A percentile compares a stretch with the other conserved stretches of the same genome.
phyloP scores from a whole-genome alignment of 37 sponge, comb jelly and placozoan genomes.

The Corticium candelabrum region DNA sequence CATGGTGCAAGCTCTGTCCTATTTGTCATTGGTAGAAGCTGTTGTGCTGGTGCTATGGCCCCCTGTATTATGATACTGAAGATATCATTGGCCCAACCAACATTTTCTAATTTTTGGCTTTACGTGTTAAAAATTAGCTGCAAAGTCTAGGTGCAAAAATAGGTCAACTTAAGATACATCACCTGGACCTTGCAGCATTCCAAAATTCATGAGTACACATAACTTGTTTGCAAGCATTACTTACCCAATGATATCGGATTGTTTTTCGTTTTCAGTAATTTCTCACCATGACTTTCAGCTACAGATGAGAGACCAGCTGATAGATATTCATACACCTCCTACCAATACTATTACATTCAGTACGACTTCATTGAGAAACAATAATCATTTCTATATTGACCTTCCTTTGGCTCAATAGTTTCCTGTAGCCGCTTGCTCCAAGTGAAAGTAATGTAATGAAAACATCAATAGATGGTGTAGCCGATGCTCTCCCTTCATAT shows the following conservation, averaged over 20 bases:
- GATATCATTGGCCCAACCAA: no score
- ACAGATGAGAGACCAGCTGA: slow-evolving; percentile 37
- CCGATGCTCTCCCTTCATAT: slow-evolving; percentile 68
- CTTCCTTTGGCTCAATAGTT: no score
- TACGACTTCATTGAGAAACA: neutral
- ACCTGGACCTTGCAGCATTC: no score
- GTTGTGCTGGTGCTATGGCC: no score
- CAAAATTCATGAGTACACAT: neutral
- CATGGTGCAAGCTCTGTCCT: no score
- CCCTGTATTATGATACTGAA: no score
- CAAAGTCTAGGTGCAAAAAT: no score
- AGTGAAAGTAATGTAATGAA: slow-evolving; percentile 92
- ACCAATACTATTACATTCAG: neutral
- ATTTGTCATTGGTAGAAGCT: no score
- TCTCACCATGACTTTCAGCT: slow-evolving; percentile 47
- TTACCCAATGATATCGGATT: slow-evolving; percentile 90
- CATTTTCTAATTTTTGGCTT: no score
- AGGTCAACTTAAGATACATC: no score
- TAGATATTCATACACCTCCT: slow-evolving; percentile 67
- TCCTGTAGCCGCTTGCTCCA: slow-evolving; percentile 59
- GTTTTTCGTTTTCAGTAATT: slow-evolving; percentile 66
- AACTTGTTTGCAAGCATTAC: slow-evolving; percentile 3
- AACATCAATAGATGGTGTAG: slow-evolving; percentile 72
- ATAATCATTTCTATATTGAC: no score
- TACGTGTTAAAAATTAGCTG: no score